These are phyloP conservation scores for Rhopalosiphum nymphaeae DNA, from an alignment of 2,888 invertebrate species.

Conservation along the genomic window DNA sequence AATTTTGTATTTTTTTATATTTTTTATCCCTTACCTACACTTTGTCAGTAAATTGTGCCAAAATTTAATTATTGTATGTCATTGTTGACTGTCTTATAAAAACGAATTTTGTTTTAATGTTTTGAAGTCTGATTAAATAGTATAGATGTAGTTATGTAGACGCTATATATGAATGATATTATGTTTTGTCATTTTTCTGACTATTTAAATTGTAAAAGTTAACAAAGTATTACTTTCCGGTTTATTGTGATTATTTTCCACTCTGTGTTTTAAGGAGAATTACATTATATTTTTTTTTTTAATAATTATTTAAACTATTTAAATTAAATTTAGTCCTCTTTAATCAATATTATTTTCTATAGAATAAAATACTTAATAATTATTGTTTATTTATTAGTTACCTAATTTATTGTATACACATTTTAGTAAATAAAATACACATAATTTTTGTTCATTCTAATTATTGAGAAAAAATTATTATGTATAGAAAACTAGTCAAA, in stretches of 20 bases:
- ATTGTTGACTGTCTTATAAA: background rate
- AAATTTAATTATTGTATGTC: constrained; percentile 14
- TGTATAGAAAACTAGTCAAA: constrained; percentile 5
- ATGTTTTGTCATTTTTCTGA: constrained; percentile 17
- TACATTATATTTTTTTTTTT: background rate
- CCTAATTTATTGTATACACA: background rate
- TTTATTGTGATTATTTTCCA: background rate
- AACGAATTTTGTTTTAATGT: constrained; percentile 33
- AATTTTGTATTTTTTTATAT: constrained; percentile 49
- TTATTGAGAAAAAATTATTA: background rate
- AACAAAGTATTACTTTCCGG: background rate
- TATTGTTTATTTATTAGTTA: constrained; percentile 8
- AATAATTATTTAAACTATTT: background rate
- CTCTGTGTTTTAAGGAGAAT: background rate
- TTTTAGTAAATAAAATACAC: background rate
- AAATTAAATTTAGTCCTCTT: background rate
- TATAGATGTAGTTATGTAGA: constrained; percentile 29
- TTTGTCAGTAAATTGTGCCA: constrained; percentile 25
- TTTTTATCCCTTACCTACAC: constrained; percentile 17
- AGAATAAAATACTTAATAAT: background rate
- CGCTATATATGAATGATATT: background rate
- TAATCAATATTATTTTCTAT: background rate
- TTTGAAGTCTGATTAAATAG: constrained; percentile 54
- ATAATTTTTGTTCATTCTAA: background rate
- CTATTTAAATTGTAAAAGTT: background rate